These are phyloP conservation scores for Wasmannia auropunctata DNA, from an alignment of 1,140 invertebrate species.

Conservation along the genomic window DNA sequence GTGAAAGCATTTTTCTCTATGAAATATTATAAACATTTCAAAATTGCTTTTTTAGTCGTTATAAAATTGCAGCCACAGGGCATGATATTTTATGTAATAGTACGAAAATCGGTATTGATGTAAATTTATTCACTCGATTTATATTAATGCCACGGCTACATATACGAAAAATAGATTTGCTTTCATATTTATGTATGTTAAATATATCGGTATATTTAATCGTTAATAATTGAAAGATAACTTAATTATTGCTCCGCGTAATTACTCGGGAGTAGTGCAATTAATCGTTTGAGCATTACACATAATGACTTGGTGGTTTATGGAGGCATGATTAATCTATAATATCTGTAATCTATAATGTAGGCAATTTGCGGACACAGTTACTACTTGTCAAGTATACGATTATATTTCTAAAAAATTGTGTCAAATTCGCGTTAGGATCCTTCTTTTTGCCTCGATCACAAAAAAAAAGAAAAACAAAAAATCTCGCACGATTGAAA, in stretches of 20 bases:
- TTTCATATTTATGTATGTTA: constrained; percentile 6
- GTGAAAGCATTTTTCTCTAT: neutral
- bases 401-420: neutral
- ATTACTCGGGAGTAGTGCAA: neutral
- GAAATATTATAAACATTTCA: neutral
- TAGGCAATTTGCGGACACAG: neutral
- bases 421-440: neutral
- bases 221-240: constrained; percentile 35
- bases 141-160: constrained; percentile 1
- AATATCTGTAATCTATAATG: neutral
- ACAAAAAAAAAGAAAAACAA: neutral
- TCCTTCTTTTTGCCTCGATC: neutral
- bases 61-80: neutral
- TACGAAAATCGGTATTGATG: neutral
- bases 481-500: neutral
- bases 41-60: neutral
- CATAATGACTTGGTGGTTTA: constrained; percentile 19
- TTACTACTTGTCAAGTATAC: neutral
- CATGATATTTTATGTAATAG: neutral
- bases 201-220: constrained; percentile 2
- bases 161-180: neutral
- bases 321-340: neutral
- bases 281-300: constrained; percentile 20
- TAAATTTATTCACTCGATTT: constrained; percentile 12
- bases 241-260: constrained; percentile 10